These are phyloP conservation scores for Coelinius sp. DNA, from an alignment of 2,888 invertebrate species.

Conservation along the genomic window DNA sequence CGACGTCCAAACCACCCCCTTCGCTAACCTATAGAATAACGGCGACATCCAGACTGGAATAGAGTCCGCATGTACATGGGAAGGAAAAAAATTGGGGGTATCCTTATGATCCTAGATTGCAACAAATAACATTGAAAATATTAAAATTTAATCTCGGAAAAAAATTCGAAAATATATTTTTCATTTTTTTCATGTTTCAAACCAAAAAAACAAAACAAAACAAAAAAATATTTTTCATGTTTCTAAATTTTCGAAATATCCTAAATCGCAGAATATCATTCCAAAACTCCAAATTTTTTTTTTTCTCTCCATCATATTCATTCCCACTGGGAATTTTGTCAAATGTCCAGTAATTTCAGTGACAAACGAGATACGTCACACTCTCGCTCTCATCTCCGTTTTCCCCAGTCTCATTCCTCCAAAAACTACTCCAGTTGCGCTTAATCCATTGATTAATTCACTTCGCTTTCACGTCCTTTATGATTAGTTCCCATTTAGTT, in stretches of 20 bases:
- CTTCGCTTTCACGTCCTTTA: slow-evolving; percentile 44
- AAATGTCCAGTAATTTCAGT: slow-evolving; percentile 68
- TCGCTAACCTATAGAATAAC: slow-evolving; percentile 24
- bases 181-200: no score
- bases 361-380: slow-evolving; percentile 68
- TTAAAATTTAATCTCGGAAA: no score
- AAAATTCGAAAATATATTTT: no score
- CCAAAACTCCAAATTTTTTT: not conserved
- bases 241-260: no score
- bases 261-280: not conserved
- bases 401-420: slow-evolving; percentile 23
- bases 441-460: slow-evolving; percentile 53
- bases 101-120: not conserved
- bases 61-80: slow-evolving; percentile 4
- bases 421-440: slow-evolving; percentile 32
- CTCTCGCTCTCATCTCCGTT: slow-evolving; percentile 23
- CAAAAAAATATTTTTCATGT: no score
- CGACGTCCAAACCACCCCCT: slow-evolving; percentile 28
- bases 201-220: no score
- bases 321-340: slow-evolving; percentile 18
- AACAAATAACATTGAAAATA: no score
- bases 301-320: not conserved
- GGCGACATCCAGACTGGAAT: slow-evolving; percentile 29
- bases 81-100: not conserved
- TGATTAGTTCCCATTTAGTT: slow-evolving; percentile 41